Evolutionary conservation across 2,888 invertebrate species (phyloP), one percentile per base, ranked within the genome.

Genomic region (Hirtodrosophila trivittata): DNA sequence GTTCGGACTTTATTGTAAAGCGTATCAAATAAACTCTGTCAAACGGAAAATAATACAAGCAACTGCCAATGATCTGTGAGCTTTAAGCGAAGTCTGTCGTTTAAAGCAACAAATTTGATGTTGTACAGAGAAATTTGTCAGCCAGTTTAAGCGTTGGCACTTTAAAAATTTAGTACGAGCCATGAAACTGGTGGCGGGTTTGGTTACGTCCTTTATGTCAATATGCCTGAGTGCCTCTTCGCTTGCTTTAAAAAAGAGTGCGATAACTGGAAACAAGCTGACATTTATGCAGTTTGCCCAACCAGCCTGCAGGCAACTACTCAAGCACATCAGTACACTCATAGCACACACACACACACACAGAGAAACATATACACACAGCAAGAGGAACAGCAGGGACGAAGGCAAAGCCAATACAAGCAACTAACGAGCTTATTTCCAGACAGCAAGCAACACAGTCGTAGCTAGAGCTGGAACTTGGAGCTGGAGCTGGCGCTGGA

Each of bases 241-340:
- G 58, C 47, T 60, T 46, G 66, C 58, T 62, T 59, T 55, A 77
- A 66, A 65, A 64, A 68, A 60, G 58, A 64, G 86, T 86, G 86
- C 85, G 85, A 86, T 84, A 84, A 84, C 85, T 81, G 86, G 84
- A 86, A 81, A 86, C 87, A 87, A 82, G 87, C 82, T 82, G 87
- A 85, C 87, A 87, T 87, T 87, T 86, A 82, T 87, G 82, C 87
- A 82, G 83, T 82, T 85, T 82, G 86, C 76, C 68, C 83, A 69
- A 69, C 70, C 70, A 82, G 86, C 87, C 87, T 75, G 66, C 73
- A 73, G 83, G 87, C 87, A 81, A 66, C 73, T 68, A 57, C 63
- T 82, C 80, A 65, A 76, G 83, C 87, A 85, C 67, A 85, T 83
- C 80, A 71, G 54, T 52, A 66, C 62, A 66, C 65, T 82, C 52